Base-by-base conservation (phyloP, 2,888 invertebrate species). In the Eumacrocentrus americanus region DNA sequence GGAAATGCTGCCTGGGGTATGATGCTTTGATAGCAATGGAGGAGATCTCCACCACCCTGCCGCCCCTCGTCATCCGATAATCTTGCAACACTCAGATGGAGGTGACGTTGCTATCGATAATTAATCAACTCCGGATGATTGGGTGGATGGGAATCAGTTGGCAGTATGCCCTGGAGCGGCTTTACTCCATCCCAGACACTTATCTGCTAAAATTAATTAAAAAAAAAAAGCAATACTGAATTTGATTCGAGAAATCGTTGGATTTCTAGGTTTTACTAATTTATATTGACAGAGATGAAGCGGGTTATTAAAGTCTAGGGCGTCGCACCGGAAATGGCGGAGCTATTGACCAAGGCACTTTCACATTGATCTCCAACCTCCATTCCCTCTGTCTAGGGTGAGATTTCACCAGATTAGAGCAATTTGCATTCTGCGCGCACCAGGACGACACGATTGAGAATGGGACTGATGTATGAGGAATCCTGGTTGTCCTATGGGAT, bases 371-470 rank as follows among this genome's bases (percentile, higher is more conserved):
- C 18, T 40, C 38, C 5, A 40, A 40, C n/a, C n/a, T 40, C 38
- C 38, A 40, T 40, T 40, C 38, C 18, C n/a, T 16, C 18, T 14
- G 38, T 12, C 38, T 7, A 40, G 16, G 16, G 38, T 14, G 38
- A 12, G 38, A 40, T 40, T 40, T 40, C 38, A 40, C 6, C 38
- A 75, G 73, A 75, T 75, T 74, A 68, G 70, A 73, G 70, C 70
- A 70, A 75, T 75, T 75, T 74, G 70, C 75, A 70, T 71, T 69
- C 61, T 65, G 62, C 54, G 59, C 53, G 18, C 37, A 25, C 47
- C 52, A 42, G 29, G 58, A 46, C 23, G 16, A 12, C 38, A 40
- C 16, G 38, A 40, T 40, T 40, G 38, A 40, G 38, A 40, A 40
- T 14, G 18, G 38, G 18, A 16, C 38, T 18, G 18, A 40, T 40